Evolutionary conservation across 2,888 invertebrate species (phyloP), one percentile per base, ranked within the genome.

Genomic region (Phyllotreta cruciferae): DNA sequence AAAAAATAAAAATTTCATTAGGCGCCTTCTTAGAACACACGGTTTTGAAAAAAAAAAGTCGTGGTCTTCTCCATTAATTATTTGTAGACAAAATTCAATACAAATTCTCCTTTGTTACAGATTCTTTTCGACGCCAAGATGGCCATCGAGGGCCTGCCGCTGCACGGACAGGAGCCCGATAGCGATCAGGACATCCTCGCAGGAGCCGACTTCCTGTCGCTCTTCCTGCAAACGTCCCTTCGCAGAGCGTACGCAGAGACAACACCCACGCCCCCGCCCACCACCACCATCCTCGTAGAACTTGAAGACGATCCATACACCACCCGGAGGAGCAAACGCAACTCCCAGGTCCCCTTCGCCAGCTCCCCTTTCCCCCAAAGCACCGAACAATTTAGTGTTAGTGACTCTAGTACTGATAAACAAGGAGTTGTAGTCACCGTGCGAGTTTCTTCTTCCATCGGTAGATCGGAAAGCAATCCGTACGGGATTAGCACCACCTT

Each of bases 401-500:
- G 63, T 61, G 62, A 62, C 41, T 54, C 53, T 61, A 62, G 63
- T 65, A 68, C 50, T 58, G 63, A 66, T 62, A 70, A 66, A 63
- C 80, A 81, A 67, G 78, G 80, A 64, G 80, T 83, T 71, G 81
- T 85, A 24, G 80, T 85, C 35, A 82, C 83, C 0, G 83, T 85
- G n/a, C 79, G 83, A 56, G 83, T 85, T 8, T 84, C 84, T 37
- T 83, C 84, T 3, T 81, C 82, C n/a, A 77, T 81, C 52, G 80
- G 75, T 62, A 73, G 69, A 67, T 68, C 74, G 70, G 71, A 72
- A 64, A 70, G 76, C 69, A 67, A 75, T 70, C 60, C 66, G 34
- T 50, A 41, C n/a, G 10, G 41, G 11, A 37, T 38, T 13, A 54
- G 47, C 7, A 42, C n/a, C 50, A 50, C 49, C 2, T 1, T 38